These are phyloP conservation scores for Galaxea fascicularis DNA, from an alignment of 92 coral and sea anemone species.

Conservation along the genomic window DNA sequence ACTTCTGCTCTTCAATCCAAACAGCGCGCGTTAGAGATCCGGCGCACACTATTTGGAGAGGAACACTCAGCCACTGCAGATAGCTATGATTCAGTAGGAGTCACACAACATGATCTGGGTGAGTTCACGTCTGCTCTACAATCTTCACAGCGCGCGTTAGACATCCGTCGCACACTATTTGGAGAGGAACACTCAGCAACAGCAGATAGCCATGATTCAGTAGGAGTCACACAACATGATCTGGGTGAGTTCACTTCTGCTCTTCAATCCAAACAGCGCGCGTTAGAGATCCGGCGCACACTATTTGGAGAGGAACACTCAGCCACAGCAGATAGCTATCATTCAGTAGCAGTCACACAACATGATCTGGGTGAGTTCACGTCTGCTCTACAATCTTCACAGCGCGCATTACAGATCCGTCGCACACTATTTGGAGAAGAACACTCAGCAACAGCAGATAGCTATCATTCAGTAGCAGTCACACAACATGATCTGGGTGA, in stretches of 20 bases:
- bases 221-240: not conserved
- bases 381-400: not conserved
- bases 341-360: not conserved
- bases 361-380: not conserved
- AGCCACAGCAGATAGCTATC: conserved; percentile 6
- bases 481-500: not conserved
- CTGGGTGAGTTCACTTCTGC: not conserved
- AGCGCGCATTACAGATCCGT: not conserved
- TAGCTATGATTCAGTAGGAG: not conserved
- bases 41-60: not conserved
- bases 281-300: not conserved
- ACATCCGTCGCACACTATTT: not conserved
- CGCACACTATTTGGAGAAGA: conserved; percentile 1
- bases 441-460: conserved; percentile 21
- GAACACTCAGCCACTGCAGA: conserved; percentile 3
- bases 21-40: not conserved
- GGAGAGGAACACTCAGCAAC: conserved; percentile 13
- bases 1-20: not conserved
- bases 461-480: not conserved
- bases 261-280: not conserved
- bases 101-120: not conserved
- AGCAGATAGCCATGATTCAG: not conserved
- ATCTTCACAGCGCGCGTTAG: not conserved
- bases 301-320: conserved; percentile 13
- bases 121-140: not conserved